Evolutionary conservation across 2,113 vertebrate species (phyloP), one percentile per base, ranked within the genome.

Genomic region (Hiodon tergisus): DNA sequence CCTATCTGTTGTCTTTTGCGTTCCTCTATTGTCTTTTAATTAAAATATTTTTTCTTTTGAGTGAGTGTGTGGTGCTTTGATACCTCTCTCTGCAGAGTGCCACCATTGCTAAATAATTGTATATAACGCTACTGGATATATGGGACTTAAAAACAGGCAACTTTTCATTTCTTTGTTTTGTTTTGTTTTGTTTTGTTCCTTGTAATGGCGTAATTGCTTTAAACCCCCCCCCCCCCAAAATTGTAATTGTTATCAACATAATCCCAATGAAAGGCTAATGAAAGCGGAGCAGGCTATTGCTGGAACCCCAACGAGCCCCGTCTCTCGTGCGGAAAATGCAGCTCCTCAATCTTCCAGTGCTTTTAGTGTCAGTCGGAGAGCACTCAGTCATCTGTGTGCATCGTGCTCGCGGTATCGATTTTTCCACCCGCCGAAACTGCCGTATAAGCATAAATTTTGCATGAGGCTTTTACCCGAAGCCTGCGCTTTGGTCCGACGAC

Each of bases 371-470:
- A 96, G 94, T 96, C 95, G 94, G 94, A 94, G 94, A 95, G 94
- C 94, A 94, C 95, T 97, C 95, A 93, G 94, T 96, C 95, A 95
- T 96, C 94, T 95, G 91, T 91, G 93, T 86, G 92, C 95, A 96
- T 96, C 95, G 93, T 93, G 91, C 93, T 92, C 92, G 90, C 94
- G 92, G 93, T 98, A 99, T 99, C 96, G 96, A 99, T 98, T 98
- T 97, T 98, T 95, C 94, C 94, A 92, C 94, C 93, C 94, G 94
- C 94, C 95, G 97, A 96, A 97, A 95, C 94, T 94, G 95, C 94
- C 94, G 91, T 94, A 96, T 96, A 96, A 98, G 95, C 96, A 98
- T 99, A 98, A 94, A 99, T 99, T 98, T 98, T 98, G 95, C 96
- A 98, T 99, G 95, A 98, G 94, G 93, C 94, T 96, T 97, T 95